Base-by-base conservation (phyloP, 2,888 invertebrate genomes). In the Druceiella hillmani region DNA sequence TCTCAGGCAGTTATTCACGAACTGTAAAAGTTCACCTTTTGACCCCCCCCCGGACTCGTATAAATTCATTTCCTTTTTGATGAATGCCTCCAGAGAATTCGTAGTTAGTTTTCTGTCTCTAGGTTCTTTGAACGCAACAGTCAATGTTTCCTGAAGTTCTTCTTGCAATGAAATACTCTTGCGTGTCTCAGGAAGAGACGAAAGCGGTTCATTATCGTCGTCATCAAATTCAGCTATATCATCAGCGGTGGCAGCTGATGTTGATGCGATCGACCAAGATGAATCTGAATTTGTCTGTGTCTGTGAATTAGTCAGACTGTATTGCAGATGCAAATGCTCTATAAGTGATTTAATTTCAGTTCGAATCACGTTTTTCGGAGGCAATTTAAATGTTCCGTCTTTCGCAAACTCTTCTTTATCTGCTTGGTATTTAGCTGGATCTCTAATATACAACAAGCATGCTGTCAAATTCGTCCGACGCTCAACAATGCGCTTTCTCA, bases 401-500 rank as follows among this genome's bases (percentile, higher is more conserved):
- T 36, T 15, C 41, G 40, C 38, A 41, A 17, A 44, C 36, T 41
- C 36, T 41, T 36, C 44, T 25, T 14, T 22, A 40, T 43, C 38
- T n/a, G n/a, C 29, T 39, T 40, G 11, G 36, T 41, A 40, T 37
- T 44, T 17, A 27, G 29, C 20, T 13, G 17, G 26, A 17, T 44
- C 17, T 26, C 37, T 41, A 9, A 44, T 10, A 37, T 39, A 41
- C 22, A 39, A 15, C 41, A 44, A 44, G n/a, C 12, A 4, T 44
- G 39, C 24, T 27, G 41, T 41, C 34, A 39, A 41, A 36, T 30
- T 17, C 6, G 29, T 45, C n/a, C 43, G 43, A 14, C 46, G 41
- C 31, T 46, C 41, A 35, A 17, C n/a, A 27, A 40, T 44, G n/a
- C 40, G 43, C n/a, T 33, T 41, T 40, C 43, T 41, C 31, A 46